A percentile compares a stretch with the other conserved stretches of the same genome.
These are phyloP conservation scores for Phlogophora meticulosa DNA, from an alignment of 2,888 invertebrate genomes.

Conservation along the genomic window DNA sequence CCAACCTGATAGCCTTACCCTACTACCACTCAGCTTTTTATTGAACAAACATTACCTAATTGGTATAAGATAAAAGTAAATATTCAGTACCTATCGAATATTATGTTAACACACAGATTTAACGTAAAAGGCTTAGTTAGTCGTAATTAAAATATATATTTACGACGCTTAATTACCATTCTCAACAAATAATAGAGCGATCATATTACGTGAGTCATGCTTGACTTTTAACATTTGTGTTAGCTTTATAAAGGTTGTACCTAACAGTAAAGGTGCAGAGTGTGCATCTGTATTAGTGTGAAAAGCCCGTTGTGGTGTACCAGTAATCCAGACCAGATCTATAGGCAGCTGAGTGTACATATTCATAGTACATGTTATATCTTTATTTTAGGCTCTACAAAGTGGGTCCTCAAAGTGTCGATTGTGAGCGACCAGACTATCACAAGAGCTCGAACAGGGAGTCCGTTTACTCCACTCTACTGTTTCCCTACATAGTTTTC, in stretches of 20 bases:
- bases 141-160: conserved; percentile 61
- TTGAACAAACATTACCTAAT: conserved; percentile 45
- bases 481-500: neutral
- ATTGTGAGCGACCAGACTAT: too few species aligned
- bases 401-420: too few species aligned
- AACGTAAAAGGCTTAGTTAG: conserved; percentile 47
- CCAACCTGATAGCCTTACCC: conserved; percentile 55
- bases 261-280: neutral
- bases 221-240: conserved; percentile 37
- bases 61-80: conserved; percentile 42
- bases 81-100: conserved; percentile 38
- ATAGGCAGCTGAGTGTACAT: conserved; percentile 20
- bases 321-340: conserved; percentile 26
- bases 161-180: conserved; percentile 60
- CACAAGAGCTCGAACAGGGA: too few species aligned
- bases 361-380: neutral
- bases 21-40: conserved; percentile 50
- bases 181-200: conserved; percentile 48
- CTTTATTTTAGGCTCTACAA: neutral
- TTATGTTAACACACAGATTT: conserved; percentile 38
- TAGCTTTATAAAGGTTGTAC: conserved; percentile 18
- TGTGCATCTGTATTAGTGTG: conserved; percentile 11
- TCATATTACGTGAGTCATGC: conserved; percentile 30
- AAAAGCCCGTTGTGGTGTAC: conserved; percentile 19
- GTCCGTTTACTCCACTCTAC: too few species aligned